Percentiles rank a stretch among this genome's conserved stretches.
phyloP scores from a whole-genome alignment of 1,140 invertebrate genomes.

The Eumeta japonica region DNA sequence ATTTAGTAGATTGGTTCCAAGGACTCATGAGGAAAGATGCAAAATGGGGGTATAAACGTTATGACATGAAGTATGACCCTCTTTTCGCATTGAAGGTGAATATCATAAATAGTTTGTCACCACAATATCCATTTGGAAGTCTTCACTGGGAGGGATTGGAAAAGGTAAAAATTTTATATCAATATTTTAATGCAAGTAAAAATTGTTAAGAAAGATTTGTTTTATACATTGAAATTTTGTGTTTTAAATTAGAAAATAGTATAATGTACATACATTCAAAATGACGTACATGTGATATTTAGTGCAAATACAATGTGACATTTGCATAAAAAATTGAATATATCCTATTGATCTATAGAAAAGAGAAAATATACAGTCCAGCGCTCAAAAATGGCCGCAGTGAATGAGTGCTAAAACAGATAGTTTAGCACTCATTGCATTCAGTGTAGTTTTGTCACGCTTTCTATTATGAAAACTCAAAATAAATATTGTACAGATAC shows the following conservation, averaged over 20 bases:
- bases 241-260: no score
- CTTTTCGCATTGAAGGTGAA: constrained; percentile 67
- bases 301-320: no score
- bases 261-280: no score
- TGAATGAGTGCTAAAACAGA: no score
- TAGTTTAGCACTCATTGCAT: no score
- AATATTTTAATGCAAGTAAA: background rate
- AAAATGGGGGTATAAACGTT: constrained; percentile 65
- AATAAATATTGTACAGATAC: no score
- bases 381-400: no score
- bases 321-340: no score
- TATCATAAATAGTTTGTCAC: constrained; percentile 61
- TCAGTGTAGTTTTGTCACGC: no score
- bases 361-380: no score
- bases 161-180: constrained; percentile 61
- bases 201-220: background rate
- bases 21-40: constrained; percentile 69
- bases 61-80: constrained; percentile 71
- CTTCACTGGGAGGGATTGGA: constrained; percentile 79
- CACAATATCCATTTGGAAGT: constrained; percentile 65
- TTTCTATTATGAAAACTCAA: no score
- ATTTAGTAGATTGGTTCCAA: constrained; percentile 79
- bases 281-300: background rate
- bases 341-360: no score
- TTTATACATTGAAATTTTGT: background rate